Base-by-base conservation (phyloP, 2,797 vertebrate species). In the Furcifer pardalis region DNA sequence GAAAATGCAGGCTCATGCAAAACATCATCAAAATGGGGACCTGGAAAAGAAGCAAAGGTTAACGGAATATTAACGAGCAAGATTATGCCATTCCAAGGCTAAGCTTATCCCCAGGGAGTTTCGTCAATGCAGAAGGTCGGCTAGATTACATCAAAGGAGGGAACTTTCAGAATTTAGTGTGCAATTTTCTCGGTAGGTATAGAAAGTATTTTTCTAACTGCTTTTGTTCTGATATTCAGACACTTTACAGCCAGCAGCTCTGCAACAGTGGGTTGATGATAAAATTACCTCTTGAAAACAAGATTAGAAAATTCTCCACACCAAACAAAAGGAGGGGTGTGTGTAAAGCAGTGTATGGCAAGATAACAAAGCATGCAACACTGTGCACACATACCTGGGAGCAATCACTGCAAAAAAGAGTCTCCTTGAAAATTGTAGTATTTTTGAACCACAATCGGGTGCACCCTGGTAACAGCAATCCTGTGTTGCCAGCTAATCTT, bases 241-340 rank as follows among this genome's bases (percentile, higher is more conserved):
- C 69, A 72, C 76, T 74, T 86, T 74, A 74, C 82, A 87, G 44
- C 78, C 66, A 40, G n/a, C 0, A 23, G 83, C 79, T 84, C 62
- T 84, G 73, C 86, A 59, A 44, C 77, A 87, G 63, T 46, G 86
- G 90, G 74, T 85, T 69, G 56, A 77, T 85, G 89, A 93, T 88
- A 59, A 91, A 89, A 91, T 91, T 89, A 94, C 68, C 30, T 59
- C 52, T 84, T 71, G 60, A 92, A 93, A 93, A 77, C 65, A 84
- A 91, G 85, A 91, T 84, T 91, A 90, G 71, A 74, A 68, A 91
- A 92, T 89, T 79, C 79, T 89, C 83, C 85, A 91, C 75, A 35
- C 85, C 79, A 83, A 91, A 68, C 44, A 75, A 59, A 19, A 10
- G 42, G 17, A 9, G 17, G 23, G 6, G 30, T 21, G n/a, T 6